Evolutionary conservation across 2,113 vertebrate genomes (phyloP).

Genomic region (Dissostichus mawsoni): DNA sequence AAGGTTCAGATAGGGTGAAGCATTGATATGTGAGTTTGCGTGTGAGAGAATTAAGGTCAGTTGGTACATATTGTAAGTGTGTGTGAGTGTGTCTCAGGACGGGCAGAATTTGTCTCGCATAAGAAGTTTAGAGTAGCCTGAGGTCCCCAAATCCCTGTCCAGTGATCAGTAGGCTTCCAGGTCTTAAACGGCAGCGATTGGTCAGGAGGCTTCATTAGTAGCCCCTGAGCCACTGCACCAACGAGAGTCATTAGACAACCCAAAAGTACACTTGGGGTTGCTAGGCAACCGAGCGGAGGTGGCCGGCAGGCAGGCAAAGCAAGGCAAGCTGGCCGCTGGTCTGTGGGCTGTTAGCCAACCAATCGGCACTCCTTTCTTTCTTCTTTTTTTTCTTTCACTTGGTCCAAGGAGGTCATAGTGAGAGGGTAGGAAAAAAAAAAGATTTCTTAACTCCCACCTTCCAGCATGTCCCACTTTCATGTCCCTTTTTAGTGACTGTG

Average conservation of each 20-base stretch:
- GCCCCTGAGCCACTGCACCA: conserved; percentile 75
- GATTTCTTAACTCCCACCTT: conserved; percentile 66
- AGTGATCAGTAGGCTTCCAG: conserved; percentile 78
- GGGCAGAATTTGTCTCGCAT: conserved; percentile 58
- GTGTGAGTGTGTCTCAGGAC: not conserved
- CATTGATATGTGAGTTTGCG: conserved; percentile 11
- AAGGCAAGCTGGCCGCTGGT: conserved; percentile 69
- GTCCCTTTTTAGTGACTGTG: conserved; percentile 73
- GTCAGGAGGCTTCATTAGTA: conserved; percentile 79
- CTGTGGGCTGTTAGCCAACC: conserved; percentile 74
- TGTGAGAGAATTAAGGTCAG: conserved; percentile 37
- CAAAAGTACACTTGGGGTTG: conserved; percentile 82
- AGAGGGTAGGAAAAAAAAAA: conserved; percentile 50
- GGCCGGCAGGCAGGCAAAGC: conserved; percentile 63
- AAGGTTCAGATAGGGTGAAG: conserved; percentile 29
- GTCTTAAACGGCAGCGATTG: conserved; percentile 74
- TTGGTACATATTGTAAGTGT: conserved; percentile 22
- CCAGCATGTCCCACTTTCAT: conserved; percentile 77
- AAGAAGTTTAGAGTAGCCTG: conserved; percentile 59
- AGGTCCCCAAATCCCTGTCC: conserved; percentile 64
- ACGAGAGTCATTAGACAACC: conserved; percentile 82
- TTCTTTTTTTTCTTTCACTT: conserved; percentile 36
- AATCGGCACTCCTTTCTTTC: conserved; percentile 75
- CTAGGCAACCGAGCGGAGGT: conserved; percentile 77
- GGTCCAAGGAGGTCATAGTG: conserved; percentile 72